Conservation (phyloP, 2,888 invertebrate species). For the Corbicula japonica region DNA sequence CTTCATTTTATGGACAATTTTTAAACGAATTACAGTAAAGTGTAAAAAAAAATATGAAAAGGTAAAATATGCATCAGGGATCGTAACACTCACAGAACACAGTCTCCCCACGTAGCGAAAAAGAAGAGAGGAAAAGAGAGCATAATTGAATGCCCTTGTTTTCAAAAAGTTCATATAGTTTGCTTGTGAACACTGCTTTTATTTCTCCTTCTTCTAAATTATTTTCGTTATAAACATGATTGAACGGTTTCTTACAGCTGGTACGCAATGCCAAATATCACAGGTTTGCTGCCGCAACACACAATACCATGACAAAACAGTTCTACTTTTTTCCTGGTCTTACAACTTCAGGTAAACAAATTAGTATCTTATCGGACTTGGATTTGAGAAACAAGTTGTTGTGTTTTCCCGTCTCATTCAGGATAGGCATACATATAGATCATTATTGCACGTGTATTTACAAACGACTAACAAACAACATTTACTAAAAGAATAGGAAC, state of each 20-base stretch:
- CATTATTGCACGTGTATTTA: background rate
- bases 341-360: constrained; percentile 39
- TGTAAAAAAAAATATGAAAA: too few species aligned
- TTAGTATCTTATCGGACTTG: too few species aligned
- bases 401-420: background rate
- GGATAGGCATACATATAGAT: too few species aligned
- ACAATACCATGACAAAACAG: constrained; percentile 47
- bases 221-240: background rate
- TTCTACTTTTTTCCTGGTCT: constrained; percentile 61
- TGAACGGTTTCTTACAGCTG: constrained; percentile 22
- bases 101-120: too few species aligned
- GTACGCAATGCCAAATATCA: constrained; percentile 40
- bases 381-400: background rate
- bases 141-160: too few species aligned
- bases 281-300: constrained; percentile 41
- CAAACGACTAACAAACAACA: too few species aligned
- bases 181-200: background rate
- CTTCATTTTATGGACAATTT: background rate
- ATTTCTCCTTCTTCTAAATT: background rate
- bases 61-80: too few species aligned
- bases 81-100: too few species aligned
- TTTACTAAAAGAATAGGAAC: too few species aligned
- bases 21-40: background rate
- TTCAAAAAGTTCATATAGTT: too few species aligned
- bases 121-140: too few species aligned